Conservation (phyloP, 2,113 vertebrate species). For the Tonatia bakeri region DNA sequence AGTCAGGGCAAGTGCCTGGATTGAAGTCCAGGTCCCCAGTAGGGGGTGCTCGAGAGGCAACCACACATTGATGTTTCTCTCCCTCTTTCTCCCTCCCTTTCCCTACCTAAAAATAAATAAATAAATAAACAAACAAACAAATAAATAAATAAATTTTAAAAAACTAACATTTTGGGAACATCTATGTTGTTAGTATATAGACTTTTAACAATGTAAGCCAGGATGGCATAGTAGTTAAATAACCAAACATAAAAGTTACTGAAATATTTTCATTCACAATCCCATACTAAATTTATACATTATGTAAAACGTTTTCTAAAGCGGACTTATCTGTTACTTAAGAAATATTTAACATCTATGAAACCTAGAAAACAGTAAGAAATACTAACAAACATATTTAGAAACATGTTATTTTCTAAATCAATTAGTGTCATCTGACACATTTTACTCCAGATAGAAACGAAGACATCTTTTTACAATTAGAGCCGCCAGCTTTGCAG, state of each 20-base stretch:
- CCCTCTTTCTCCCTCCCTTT: too few relatives aligned
- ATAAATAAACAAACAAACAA: too few relatives aligned
- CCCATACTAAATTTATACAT: neutral
- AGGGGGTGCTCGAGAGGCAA: too few relatives aligned
- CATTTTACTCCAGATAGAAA: neutral
- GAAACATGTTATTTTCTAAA: slow-evolving; percentile 34
- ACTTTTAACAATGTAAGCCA: slow-evolving; percentile 19
- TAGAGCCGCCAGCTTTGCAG: neutral
- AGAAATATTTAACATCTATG: neutral
- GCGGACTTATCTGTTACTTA: neutral
- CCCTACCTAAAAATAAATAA: too few relatives aligned
- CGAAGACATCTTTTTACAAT: neutral
- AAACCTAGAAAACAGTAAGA: neutral
- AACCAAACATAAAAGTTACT: neutral
- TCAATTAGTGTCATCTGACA: neutral
- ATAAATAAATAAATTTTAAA: too few relatives aligned
- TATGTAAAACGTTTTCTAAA: neutral
- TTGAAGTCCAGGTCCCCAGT: too few relatives aligned
- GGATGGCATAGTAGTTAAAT: neutral
- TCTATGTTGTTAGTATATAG: neutral
- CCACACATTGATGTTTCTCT: too few relatives aligned
- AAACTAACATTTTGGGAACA: neutral
- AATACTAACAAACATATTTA: slow-evolving; percentile 19
- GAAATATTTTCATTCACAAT: neutral
- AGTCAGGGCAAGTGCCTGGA: too few relatives aligned